A percentile compares a stretch with the other conserved stretches of the same genome.
phyloP scores from a whole-genome alignment of 2,888 invertebrate species.

The Chalcosyrphus nemorum region DNA sequence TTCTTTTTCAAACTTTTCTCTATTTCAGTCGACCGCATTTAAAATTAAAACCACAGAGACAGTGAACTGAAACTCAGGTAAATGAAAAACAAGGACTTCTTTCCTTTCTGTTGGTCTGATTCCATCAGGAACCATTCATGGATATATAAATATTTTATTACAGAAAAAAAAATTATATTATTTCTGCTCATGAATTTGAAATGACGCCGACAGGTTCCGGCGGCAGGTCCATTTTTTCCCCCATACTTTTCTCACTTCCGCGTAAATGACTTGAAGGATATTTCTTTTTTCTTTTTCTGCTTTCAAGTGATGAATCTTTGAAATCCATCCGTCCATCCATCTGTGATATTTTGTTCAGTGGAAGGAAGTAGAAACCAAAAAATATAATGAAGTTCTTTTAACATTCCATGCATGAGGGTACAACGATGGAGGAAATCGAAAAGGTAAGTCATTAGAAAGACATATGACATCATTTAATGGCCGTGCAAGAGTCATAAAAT shows the following conservation, averaged over 20 bases:
- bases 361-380: not conserved
- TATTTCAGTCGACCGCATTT: constrained; percentile 5
- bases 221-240: not conserved
- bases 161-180: not conserved
- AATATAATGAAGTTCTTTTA: not conserved
- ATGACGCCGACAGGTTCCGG: constrained; percentile 8
- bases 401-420: not conserved
- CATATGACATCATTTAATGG: not conserved
- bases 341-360: not conserved
- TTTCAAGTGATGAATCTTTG: constrained; percentile 1
- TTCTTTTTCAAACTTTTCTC: not conserved
- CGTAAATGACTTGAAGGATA: constrained; percentile 16
- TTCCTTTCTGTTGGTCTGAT: not conserved
- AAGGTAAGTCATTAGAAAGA: not conserved
- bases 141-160: constrained; percentile 31
- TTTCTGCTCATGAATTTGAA: constrained; percentile 34
- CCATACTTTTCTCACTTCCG: constrained; percentile 4
- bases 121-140: not conserved
- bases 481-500: constrained; percentile 4
- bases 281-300: not conserved
- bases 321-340: not conserved
- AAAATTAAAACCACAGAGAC: constrained; percentile 26
- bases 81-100: constrained; percentile 7
- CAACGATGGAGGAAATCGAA: not conserved
- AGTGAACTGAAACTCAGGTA: constrained; percentile 1